Base-by-base conservation (phyloP, 2,797 vertebrate genomes). In the Adrianichthys oophorus region DNA sequence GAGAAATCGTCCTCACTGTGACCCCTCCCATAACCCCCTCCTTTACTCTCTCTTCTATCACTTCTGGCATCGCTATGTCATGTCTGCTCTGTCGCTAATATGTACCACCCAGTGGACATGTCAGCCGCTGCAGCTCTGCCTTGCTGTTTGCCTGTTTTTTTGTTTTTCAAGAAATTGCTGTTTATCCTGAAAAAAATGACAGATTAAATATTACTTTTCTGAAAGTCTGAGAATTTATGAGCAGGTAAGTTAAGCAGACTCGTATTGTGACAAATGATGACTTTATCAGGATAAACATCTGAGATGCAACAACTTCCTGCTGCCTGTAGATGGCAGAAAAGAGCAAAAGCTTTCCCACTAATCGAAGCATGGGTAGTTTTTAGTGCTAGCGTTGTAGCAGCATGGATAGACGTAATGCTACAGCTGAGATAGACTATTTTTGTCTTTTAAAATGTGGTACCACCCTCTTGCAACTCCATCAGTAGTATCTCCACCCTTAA, bases 241-340 rank as follows among this genome's bases (percentile, higher is more conserved):
- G 32, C 76, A 89, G 88, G 86, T 89, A 88, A 86, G 85, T 37
- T 72, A 56, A 44, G 43, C 69, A 26, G 45, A 32, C 58, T 57
- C 16, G 6, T 16, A 61, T 48, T 68, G n/a, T 14, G 44, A 15
- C 23, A 65, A 59, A 61, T 44, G 59, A 18, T 55, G 3, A 23
- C 45, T 55, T 54, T 48, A 67, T 87, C 90, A 91, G 92, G 92
- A 92, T 93, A 93, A 93, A 91, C 90, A 84, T 85, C 85, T 88
- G 90, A 81, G 90, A 90, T 90, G 89, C 89, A 91, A 87, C 49
- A 15, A 65, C 70, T 70, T 29, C 8, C 56, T 56, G 71, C 74
- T 43, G 58, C 80, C 87, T 73, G 68, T 52, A 52, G 78, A 75
- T 18, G 80, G 80, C 72, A 37, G 66, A 62, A 70, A 64, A 74